Base-by-base conservation (phyloP, 2,888 invertebrate genomes). In the Drosophila anomelani region DNA sequence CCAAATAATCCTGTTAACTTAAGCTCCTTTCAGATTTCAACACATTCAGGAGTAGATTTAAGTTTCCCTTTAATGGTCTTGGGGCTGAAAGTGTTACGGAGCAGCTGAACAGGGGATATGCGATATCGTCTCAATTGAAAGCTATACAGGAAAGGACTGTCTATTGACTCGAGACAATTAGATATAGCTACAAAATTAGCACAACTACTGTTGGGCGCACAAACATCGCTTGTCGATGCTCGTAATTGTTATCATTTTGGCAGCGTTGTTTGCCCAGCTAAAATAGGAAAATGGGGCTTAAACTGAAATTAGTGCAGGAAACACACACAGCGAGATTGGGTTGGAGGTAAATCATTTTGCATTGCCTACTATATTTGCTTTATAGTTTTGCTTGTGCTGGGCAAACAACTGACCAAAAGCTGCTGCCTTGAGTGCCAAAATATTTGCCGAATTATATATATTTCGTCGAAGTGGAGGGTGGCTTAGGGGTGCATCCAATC, bases 391-490 rank as follows among this genome's bases (percentile, higher is more conserved):
- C 77, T 81, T 79, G 60, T 70, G 70, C 64, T 38, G 44, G 68
- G 41, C 58, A 38, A 68, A 81, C 78, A 68, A 58, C 49, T 51
- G 70, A 56, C 69, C 66, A 74, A 75, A 81, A 63, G 74, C 73
- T 58, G 75, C 64, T 80, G 78, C 73, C 83, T 79, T 84, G 72
- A 84, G 83, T 79, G 86, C 54, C 71, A 78, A 74, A 83, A 83
- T 77, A 83, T 83, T 83, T 80, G 67, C 75, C 54, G 55, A 75
- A 73, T 67, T 74, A 74, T 74, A 15, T 67, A 75, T 13, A 44
- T 38, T n/a, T 29, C 29, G n/a, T 10, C 5, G 47, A n/a, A 12
- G 47, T 17, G 47, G 29, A 32, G 49, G 47, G 46, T 47, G 64
- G 20, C 49, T 75, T 43, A 43, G 41, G 54, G 61, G 61, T 15